These are phyloP conservation scores for Emydoidea blandingii DNA, from an alignment of 2,797 vertebrate genomes.

Conservation along the genomic window DNA sequence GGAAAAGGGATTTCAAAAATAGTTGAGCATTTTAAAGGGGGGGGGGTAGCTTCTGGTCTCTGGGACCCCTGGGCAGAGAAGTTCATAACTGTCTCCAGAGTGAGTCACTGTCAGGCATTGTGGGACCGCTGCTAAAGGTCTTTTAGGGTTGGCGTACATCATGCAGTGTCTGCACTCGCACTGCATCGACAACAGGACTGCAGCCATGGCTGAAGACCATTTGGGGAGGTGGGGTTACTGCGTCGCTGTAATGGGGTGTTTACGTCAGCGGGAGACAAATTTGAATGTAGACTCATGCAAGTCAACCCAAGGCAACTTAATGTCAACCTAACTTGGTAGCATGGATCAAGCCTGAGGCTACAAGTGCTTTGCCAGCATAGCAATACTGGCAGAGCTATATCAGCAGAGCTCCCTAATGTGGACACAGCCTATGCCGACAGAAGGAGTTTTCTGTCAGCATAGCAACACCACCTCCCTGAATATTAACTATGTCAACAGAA, in stretches of 20 bases:
- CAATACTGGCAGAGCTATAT: not conserved
- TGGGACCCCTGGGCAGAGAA: not conserved
- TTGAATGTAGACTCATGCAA: not conserved
- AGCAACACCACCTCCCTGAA: not conserved
- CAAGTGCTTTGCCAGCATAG: not conserved
- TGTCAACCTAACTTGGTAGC: not conserved
- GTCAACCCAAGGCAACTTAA: not conserved
- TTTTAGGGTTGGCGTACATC: not conserved
- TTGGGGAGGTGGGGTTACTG: not conserved
- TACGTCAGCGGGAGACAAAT: not conserved
- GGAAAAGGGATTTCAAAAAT: not conserved
- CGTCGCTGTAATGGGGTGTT: not conserved
- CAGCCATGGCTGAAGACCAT: not conserved
- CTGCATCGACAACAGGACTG: rapidly evolving
- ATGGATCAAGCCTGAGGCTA: not conserved
- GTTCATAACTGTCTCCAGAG: not conserved
- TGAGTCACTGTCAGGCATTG: not conserved
- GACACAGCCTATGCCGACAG: not conserved
- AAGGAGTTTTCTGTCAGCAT: not conserved
- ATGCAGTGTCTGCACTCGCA: not conserved
- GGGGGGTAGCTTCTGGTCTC: not conserved
- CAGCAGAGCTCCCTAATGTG: not conserved
- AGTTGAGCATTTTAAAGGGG: not conserved
- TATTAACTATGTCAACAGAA: not conserved
- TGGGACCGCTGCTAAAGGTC: not conserved